phyloP scores from a whole-genome alignment of 2,888 invertebrate species.

The Biston stratarius region DNA sequence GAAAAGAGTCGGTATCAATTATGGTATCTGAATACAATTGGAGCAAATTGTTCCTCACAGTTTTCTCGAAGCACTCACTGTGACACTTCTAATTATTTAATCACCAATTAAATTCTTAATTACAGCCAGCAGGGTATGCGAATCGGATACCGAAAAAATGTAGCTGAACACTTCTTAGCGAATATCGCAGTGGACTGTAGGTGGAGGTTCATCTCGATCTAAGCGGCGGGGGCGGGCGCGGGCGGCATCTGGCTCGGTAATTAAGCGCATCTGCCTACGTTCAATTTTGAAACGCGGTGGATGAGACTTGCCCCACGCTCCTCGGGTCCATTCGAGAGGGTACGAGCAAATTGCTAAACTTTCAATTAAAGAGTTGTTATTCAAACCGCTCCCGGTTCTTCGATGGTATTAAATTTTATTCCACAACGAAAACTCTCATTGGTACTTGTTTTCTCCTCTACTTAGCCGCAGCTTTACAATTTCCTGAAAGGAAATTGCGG shows the following conservation, averaged over 20 bases:
- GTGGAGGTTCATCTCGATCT: constrained; percentile 80
- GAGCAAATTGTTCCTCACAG: constrained; percentile 51
- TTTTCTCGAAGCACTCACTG: constrained; percentile 55
- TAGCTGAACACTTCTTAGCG: constrained; percentile 67
- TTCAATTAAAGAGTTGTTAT: constrained; percentile 87
- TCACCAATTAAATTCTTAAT: constrained; percentile 67
- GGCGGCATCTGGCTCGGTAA: constrained; percentile 82
- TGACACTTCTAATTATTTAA: constrained; percentile 65
- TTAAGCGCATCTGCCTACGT: constrained; percentile 86
- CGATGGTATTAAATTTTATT: constrained; percentile 83
- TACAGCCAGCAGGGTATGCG: constrained; percentile 58
- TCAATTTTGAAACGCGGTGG: constrained; percentile 85
- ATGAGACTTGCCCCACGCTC: constrained; percentile 79
- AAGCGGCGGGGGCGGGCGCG: constrained; percentile 63
- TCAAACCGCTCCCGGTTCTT: constrained; percentile 80
- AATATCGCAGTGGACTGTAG: constrained; percentile 69
- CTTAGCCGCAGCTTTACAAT: constrained; percentile 70
- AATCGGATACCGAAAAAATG: constrained; percentile 70
- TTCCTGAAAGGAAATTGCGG: constrained; percentile 65
- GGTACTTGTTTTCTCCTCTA: constrained; percentile 74
- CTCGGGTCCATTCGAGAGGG: constrained; percentile 83
- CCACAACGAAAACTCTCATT: constrained; percentile 74
- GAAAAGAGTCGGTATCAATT: constrained; percentile 39
- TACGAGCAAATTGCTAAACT: constrained; percentile 86
- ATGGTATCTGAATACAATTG: constrained; percentile 50